Conservation (phyloP, 2,888 invertebrate species). For the Atethmia centrago region DNA sequence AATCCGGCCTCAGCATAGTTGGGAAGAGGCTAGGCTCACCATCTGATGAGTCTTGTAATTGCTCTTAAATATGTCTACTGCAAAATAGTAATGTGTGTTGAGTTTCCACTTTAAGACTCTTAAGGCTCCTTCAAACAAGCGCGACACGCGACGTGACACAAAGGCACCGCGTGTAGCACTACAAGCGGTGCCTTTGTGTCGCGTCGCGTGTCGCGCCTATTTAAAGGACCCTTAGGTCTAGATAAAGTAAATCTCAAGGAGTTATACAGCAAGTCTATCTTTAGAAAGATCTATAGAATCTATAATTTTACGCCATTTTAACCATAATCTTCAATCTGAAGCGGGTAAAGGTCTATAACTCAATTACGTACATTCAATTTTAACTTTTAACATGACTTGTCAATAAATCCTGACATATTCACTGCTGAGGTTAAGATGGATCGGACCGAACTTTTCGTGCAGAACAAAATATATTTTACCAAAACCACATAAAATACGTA, state of each 20-base stretch:
- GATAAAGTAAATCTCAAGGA: not conserved
- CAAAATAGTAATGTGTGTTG: not conserved
- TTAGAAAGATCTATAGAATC: not conserved
- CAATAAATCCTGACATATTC: constrained; percentile 39
- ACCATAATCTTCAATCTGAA: constrained; percentile 16
- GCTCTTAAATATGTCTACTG: not conserved
- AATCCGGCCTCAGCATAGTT: too few species aligned
- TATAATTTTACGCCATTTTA: constrained; percentile 9
- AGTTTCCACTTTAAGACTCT: not conserved
- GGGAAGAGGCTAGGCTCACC: too few species aligned
- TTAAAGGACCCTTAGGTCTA: too few species aligned
- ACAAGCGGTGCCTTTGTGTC: too few species aligned
- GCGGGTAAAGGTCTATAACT: constrained; percentile 28
- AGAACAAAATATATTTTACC: constrained; percentile 11
- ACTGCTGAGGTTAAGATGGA: constrained; percentile 27
- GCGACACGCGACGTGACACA: too few species aligned
- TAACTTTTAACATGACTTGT: constrained; percentile 36
- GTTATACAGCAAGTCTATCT: not conserved
- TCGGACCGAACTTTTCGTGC: constrained; percentile 18
- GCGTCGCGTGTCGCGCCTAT: too few species aligned
- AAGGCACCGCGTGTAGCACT: too few species aligned
- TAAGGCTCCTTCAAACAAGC: too few species aligned
- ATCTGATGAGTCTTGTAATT: not conserved
- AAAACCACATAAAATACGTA: constrained; percentile 14
- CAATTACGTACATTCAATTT: constrained; percentile 33